Evolutionary conservation across 2,888 invertebrate genomes (phyloP).

Genomic region (Unio delphinus): DNA sequence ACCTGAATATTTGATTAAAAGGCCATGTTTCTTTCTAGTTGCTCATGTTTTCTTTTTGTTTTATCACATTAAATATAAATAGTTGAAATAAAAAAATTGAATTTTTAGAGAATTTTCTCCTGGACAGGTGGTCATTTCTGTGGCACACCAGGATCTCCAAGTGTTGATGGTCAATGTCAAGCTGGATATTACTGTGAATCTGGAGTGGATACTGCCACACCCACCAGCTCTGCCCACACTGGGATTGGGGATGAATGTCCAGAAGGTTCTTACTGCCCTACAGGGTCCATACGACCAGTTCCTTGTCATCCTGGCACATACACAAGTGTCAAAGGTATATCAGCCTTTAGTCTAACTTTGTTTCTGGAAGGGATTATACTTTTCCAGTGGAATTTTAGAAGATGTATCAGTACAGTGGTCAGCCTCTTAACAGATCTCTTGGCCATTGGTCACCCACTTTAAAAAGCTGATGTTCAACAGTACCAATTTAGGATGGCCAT

Average conservation of each 20-base stretch:
- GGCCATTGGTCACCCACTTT: too few species aligned
- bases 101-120: not conserved
- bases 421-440: too few species aligned
- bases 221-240: slow-evolving; percentile 39
- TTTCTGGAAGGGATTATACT: too few species aligned
- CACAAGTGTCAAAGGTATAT: slow-evolving; percentile 51
- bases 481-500: too few species aligned
- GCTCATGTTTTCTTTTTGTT: too few species aligned
- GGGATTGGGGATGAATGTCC: slow-evolving; percentile 63
- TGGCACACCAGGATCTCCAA: slow-evolving; percentile 56
- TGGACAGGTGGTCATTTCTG: slow-evolving; percentile 64
- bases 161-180: slow-evolving; percentile 55
- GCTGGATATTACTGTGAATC: slow-evolving; percentile 59
- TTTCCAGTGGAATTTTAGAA: too few species aligned
- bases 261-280: slow-evolving; percentile 62
- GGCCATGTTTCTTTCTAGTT: too few species aligned
- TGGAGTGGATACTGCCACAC: slow-evolving; percentile 58
- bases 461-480: too few species aligned
- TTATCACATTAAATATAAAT: too few species aligned
- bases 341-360: not conserved
- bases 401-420: too few species aligned
- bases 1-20: too few species aligned
- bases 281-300: slow-evolving; percentile 48
- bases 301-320: slow-evolving; percentile 63
- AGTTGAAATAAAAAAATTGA: too few species aligned